Evolutionary conservation across 2,113 vertebrate genomes (phyloP), one percentile per base, ranked within the genome.

Genomic region (Pseudonaja textilis): DNA sequence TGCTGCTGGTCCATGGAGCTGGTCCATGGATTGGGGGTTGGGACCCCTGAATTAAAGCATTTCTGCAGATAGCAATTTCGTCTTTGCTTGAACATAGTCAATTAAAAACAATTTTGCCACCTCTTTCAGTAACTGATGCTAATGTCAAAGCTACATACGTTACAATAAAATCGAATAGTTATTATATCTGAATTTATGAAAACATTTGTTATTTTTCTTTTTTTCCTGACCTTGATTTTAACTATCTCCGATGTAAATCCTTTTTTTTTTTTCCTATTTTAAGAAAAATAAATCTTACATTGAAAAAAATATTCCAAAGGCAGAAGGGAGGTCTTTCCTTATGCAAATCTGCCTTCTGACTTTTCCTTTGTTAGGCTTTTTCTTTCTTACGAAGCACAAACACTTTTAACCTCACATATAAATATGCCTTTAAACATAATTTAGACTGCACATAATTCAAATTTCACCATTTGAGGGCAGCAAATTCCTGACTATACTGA

Each of bases 391-490:
- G 29, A 91, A 87, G 56, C 20, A 89, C 20, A 54, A 39, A 29
- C 18, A 47, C 1, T 57, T 55, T 45, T 61, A 69, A 39, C 2
- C 1, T 89, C 23, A 20, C 59, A 56, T 61, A 50, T 29, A 23
- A 61, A 85, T 10, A 86, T 54, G 39, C 2, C 23, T 54, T 59
- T 26, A 88, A 25, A 74, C 3, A 18, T 12, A 26, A 69, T 23
- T 55, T 6, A 29, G 26, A 50, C 55, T 42, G 11, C 6, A 47
- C 22, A 8, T 11, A 92, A 59, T 89, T 89, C 55, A 89, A 47
- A 69, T 42, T 92, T 61, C 50, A 94, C 93, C 18, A 0, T 87
- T 45, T 5, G 91, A 93, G 91, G 88, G 94, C 94, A 93, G 92
- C 69, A 93, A 50, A 93, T 50, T 4, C 88, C 11, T 90, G 6